These are phyloP conservation scores for Aurelia aurita DNA, from an alignment of 30 jellyfish, hydroid and myxozoan genomes.

Conservation along the genomic window DNA sequence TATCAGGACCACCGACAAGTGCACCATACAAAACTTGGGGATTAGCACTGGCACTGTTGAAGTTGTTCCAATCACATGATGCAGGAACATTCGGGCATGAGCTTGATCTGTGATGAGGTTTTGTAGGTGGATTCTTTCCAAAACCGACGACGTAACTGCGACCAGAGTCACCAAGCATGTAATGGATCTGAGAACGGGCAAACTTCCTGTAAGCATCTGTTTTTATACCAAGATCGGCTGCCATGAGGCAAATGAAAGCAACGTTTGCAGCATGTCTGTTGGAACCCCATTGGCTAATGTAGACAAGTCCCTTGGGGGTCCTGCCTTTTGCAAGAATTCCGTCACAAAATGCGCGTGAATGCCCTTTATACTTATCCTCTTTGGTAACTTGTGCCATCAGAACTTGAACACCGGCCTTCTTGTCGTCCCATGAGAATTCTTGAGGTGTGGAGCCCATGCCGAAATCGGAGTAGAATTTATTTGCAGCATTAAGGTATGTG, in stretches of 20 bases:
- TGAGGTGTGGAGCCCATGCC: slow-evolving; percentile 18
- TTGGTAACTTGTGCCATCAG: slow-evolving; percentile 58
- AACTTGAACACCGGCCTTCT: slow-evolving; percentile 74
- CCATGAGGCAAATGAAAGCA: slow-evolving; percentile 73
- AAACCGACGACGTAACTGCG: slow-evolving; percentile 85
- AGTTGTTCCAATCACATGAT: slow-evolving; percentile 53
- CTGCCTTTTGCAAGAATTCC: slow-evolving; percentile 20
- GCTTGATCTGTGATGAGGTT: slow-evolving; percentile 77
- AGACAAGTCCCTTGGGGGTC: slow-evolving; percentile 80
- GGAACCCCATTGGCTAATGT: slow-evolving; percentile 77
- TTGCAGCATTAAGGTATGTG: slow-evolving; percentile 61
- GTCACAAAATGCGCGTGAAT: slow-evolving; percentile 60
- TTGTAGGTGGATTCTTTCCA: slow-evolving; percentile 75
- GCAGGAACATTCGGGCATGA: slow-evolving; percentile 75
- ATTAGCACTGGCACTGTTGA: slow-evolving; percentile 37
- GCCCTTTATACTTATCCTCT: slow-evolving; percentile 16
- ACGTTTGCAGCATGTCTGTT: slow-evolving; percentile 87
- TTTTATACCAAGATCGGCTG: slow-evolving; percentile 47
- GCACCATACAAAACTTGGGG: slow-evolving; percentile 81
- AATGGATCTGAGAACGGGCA: slow-evolving; percentile 71
- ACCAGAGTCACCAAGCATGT: slow-evolving; percentile 70
- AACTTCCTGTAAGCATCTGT: slow-evolving; percentile 33
- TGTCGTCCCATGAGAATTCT: slow-evolving; percentile 90
- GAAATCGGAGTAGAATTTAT: slow-evolving; percentile 22
- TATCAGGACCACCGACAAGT: slow-evolving; percentile 84